Percentiles rank a stretch among this genome's conserved stretches.
phyloP scores from a whole-genome alignment of 1,140 invertebrate species.

The Cyclina sinensis region DNA sequence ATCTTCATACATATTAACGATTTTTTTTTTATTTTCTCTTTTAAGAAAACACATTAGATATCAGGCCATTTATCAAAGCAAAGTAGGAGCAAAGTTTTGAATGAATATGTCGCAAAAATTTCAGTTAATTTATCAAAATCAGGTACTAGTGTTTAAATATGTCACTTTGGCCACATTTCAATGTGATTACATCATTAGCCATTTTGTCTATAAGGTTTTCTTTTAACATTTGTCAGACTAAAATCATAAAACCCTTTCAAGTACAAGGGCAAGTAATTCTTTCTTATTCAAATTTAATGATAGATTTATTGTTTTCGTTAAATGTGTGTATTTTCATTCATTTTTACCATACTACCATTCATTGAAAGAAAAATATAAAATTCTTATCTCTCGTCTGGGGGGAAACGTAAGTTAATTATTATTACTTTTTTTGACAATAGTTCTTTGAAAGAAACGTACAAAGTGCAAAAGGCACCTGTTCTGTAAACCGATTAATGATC shows the following conservation, averaged over 20 bases:
- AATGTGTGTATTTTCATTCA: not conserved
- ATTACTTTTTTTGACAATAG: not conserved
- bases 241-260: not conserved
- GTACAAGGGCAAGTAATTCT: not conserved
- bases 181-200: no score
- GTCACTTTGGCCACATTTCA: no score
- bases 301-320: not conserved
- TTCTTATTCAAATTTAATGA: not conserved
- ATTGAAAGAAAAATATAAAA: not conserved
- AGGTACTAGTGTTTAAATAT: no score
- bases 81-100: not conserved
- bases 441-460: constrained; percentile 6
- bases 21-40: not conserved
- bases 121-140: not conserved
- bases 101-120: not conserved
- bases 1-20: not conserved
- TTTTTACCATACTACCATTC: constrained; percentile 16
- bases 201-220: no score
- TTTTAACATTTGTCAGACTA: no score
- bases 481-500: constrained; percentile 36
- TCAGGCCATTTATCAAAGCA: not conserved
- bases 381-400: not conserved
- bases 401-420: constrained; percentile 23
- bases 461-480: constrained; percentile 26
- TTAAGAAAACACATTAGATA: not conserved